Percentiles rank a stretch among this genome's conserved stretches.
Conservation (phyloP, 2,888 invertebrate genomes). For the Hartigia nigra region DNA sequence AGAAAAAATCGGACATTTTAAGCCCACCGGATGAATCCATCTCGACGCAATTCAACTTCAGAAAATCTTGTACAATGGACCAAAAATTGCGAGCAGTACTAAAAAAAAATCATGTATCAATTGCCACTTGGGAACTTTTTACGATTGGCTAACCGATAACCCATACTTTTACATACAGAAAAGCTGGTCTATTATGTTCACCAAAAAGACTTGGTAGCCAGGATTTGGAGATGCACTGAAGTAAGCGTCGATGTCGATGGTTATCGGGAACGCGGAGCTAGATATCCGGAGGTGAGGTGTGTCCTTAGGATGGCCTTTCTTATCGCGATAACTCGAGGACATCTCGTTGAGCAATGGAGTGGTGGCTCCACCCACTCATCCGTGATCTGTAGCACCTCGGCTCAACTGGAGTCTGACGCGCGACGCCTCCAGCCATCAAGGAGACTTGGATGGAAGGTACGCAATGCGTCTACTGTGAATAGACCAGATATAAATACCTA, state of each 20-base stretch:
- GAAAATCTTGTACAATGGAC: background rate
- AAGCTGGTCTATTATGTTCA: background rate
- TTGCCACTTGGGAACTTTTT: background rate
- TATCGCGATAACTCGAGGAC: conserved; percentile 63
- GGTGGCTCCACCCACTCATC: conserved; percentile 60
- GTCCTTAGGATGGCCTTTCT: conserved; percentile 64
- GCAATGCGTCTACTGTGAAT: background rate
- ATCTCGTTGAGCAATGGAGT: conserved; percentile 59
- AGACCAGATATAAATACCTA: background rate
- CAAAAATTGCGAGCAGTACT: background rate
- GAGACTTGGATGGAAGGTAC: conserved; percentile 37
- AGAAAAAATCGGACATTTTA: too few species aligned
- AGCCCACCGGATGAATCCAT: background rate
- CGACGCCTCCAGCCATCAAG: conserved; percentile 50
- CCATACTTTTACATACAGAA: background rate
- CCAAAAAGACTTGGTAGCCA: background rate
- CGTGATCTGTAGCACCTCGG: conserved; percentile 47
- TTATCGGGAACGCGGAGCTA: conserved; percentile 41
- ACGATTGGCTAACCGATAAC: background rate
- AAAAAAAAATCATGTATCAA: background rate
- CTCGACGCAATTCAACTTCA: background rate
- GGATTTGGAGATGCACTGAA: background rate
- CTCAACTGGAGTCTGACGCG: conserved; percentile 19
- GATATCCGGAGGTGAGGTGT: conserved; percentile 42
- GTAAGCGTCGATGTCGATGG: conserved; percentile 37